Conservation (phyloP, 2,888 invertebrate species). For the Cryptus armator region DNA sequence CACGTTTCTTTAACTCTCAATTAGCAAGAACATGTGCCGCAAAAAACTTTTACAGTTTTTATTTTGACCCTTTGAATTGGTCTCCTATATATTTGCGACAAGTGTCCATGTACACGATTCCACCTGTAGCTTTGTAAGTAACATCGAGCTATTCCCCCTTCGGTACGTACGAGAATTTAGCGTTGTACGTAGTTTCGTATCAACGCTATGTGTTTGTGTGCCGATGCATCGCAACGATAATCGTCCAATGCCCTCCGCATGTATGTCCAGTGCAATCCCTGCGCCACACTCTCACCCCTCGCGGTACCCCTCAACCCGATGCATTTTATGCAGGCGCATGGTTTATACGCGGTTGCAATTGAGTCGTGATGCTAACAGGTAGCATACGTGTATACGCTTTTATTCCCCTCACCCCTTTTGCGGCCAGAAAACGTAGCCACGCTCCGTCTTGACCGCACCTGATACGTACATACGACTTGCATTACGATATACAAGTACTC, state of each 20-base stretch:
- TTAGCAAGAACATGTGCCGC: too few relatives aligned
- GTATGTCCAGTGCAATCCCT: conserved; percentile 27
- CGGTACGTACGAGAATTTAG: neutral
- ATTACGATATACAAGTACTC: conserved; percentile 3
- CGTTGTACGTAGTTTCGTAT: neutral
- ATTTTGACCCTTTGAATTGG: neutral
- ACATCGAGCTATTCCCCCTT: conserved; percentile 1
- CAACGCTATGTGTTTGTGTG: conserved; percentile 6
- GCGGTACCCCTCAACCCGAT: conserved; percentile 34
- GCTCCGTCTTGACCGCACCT: conserved; percentile 40
- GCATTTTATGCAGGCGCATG: conserved; percentile 58
- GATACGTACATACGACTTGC: conserved; percentile 7
- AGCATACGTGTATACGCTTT: conserved; percentile 43
- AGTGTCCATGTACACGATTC: conserved; percentile 17
- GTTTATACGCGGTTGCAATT: conserved; percentile 54
- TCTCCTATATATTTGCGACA: neutral
- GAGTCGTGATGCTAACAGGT: conserved; percentile 65
- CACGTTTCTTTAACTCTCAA: too few relatives aligned
- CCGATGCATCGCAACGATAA: conserved; percentile 55
- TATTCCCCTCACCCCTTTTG: conserved; percentile 57
- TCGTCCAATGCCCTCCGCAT: conserved; percentile 57
- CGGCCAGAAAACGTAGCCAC: conserved; percentile 46
- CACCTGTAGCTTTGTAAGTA: conserved; percentile 20
- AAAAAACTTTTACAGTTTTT: neutral
- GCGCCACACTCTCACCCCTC: neutral